These are phyloP conservation scores for Nymphalis c-album DNA, from an alignment of 2,888 invertebrate genomes.

Conservation along the genomic window DNA sequence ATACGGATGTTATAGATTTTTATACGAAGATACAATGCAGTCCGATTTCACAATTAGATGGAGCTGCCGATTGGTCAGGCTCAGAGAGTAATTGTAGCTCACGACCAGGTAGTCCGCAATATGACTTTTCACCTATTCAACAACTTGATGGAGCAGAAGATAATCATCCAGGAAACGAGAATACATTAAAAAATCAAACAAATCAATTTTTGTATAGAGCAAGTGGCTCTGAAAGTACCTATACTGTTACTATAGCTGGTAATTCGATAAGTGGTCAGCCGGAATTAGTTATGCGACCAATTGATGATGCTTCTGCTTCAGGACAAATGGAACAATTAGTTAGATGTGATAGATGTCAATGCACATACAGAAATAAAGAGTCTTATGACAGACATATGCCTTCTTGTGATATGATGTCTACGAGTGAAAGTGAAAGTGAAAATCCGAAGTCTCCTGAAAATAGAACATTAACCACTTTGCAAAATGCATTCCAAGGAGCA, in stretches of 20 bases:
- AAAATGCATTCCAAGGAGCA: constrained; percentile 76
- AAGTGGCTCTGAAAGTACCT: constrained; percentile 73
- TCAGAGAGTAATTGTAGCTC: constrained; percentile 77
- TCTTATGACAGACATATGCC: constrained; percentile 90
- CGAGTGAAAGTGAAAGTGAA: constrained; percentile 92
- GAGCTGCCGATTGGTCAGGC: constrained; percentile 85
- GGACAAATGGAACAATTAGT: constrained; percentile 87
- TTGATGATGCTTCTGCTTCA: constrained; percentile 65
- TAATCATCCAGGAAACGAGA: constrained; percentile 69
- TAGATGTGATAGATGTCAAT: constrained; percentile 92
- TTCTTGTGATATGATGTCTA: constrained; percentile 88
- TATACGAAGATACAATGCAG: constrained; percentile 80
- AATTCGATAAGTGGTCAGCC: constrained; percentile 76
- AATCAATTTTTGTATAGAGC: constrained; percentile 75
- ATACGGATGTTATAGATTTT: constrained; percentile 77
- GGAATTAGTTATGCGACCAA: constrained; percentile 71
- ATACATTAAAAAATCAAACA: constrained; percentile 60
- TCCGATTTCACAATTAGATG: constrained; percentile 85
- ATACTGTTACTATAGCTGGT: constrained; percentile 77
- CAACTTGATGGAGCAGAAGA: constrained; percentile 88
- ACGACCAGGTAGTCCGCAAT: constrained; percentile 69
- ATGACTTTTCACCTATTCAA: constrained; percentile 79
- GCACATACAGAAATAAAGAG: constrained; percentile 91
- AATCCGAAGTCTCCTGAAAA: constrained; percentile 81
- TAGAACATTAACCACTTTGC: constrained; percentile 74